phyloP scores from a whole-genome alignment of 2,797 vertebrate genomes.

The Eulemur rubriventer region DNA sequence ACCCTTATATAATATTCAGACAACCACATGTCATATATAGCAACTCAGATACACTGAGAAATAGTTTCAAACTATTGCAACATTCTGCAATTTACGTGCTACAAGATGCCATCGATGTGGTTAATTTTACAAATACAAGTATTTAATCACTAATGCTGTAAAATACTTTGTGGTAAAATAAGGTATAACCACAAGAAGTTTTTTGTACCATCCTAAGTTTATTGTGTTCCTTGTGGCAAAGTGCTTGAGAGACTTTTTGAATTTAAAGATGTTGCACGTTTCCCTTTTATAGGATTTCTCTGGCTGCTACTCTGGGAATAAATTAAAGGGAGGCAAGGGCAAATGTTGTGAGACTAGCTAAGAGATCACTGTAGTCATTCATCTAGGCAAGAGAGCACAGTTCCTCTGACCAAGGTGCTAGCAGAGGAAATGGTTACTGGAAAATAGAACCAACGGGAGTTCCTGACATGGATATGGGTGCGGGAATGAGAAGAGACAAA shows the following conservation, averaged over 20 bases:
- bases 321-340: not conserved
- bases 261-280: not conserved
- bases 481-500: not conserved
- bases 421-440: not conserved
- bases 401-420: conserved; percentile 19
- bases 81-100: not conserved
- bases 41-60: not conserved
- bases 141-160: not conserved
- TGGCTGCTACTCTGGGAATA: not conserved
- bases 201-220: not conserved
- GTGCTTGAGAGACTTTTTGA: not conserved
- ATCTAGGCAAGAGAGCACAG: not conserved
- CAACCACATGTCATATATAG: not conserved
- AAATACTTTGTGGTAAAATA: not conserved
- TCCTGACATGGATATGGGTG: not conserved
- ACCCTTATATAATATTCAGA: not conserved
- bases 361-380: not conserved
- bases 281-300: not conserved
- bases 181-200: not conserved
- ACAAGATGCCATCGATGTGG: not conserved
- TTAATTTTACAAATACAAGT: conserved; percentile 17
- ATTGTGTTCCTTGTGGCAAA: not conserved
- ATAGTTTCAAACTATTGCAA: not conserved
- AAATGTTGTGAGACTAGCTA: not conserved
- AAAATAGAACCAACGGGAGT: not conserved